Evolutionary conservation across 2,113 vertebrate species (phyloP), one percentile per base, ranked within the genome.

Genomic region (Arenaria interpres): DNA sequence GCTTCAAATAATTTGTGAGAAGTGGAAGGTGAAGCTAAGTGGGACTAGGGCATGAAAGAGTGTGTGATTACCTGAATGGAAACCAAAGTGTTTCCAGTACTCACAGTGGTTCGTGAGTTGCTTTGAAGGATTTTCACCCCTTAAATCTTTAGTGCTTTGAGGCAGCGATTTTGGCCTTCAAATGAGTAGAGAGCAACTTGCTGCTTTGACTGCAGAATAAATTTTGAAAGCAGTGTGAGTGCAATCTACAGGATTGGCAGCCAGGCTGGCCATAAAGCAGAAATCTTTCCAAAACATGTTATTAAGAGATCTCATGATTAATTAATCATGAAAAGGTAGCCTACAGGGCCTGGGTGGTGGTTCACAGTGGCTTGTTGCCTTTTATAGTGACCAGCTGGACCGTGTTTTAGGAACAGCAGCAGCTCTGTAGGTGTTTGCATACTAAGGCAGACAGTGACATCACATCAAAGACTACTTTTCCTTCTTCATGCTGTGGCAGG

Each of bases 71-170:
- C 75, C n/a, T 76, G 84, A 95, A 86, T 46, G 32, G 89, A 88
- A 89, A 89, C 81, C 50, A 54, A 95, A 96, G 63, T 63, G 37
- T 73, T 92, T 72, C 66, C 45, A 81, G 35, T 72, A 33, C 57
- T 92, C 77, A 30, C 48, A 82, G 73, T 46, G 78, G 56, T 64
- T 86, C 45, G 56, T 27, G 80, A 68, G 71, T 73, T 54, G 59
- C 71, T 96, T 88, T 93, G 88, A 95, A 95, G 45, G 71, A 35
- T 94, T 95, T 94, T 85, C 41, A 54, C 17, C 50, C 39, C 57
- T 80, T 94, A 92, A 96, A 88, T 84, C 39, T 37, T 62, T 20
- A 82, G 66, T 41, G 39, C 84, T 95, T 91, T 78, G 54, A 85
- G 67, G 66, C 57, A 67, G 41, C 0, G 3, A 79, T 91, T 97